Evolutionary conservation across 1,140 invertebrate species (phyloP).

Genomic region (Theocolax elegans): DNA sequence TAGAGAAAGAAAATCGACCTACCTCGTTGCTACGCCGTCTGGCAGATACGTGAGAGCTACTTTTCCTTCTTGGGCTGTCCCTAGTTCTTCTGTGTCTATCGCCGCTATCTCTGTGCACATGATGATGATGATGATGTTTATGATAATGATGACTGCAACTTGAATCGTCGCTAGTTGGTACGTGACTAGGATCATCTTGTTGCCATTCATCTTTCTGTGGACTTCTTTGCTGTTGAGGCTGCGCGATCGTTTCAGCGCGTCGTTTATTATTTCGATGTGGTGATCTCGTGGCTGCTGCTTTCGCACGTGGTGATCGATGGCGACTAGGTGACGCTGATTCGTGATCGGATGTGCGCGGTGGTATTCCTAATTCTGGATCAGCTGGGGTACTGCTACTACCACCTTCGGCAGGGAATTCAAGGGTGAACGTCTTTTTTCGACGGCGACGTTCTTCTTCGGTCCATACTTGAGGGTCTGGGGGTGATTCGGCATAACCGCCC

Average conservation of each 20-base stretch:
- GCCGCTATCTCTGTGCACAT: slow-evolving; percentile 53
- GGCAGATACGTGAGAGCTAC: slow-evolving; percentile 61
- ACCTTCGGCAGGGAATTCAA: slow-evolving; percentile 72
- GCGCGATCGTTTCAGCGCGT: neutral
- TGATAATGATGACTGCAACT: slow-evolving; percentile 70
- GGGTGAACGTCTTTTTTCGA: slow-evolving; percentile 75
- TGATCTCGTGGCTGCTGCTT: slow-evolving; percentile 39
- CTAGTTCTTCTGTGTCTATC: slow-evolving; percentile 71
- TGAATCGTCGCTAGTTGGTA: slow-evolving; percentile 76
- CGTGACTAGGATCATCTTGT: slow-evolving; percentile 66
- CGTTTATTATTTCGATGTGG: neutral
- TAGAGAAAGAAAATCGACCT: no score
- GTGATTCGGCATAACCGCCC: slow-evolving; percentile 82
- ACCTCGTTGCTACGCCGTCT: slow-evolving; percentile 63
- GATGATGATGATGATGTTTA: slow-evolving; percentile 60
- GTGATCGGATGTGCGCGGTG: neutral
- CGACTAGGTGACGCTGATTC: slow-evolving; percentile 55
- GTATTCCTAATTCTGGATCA: neutral
- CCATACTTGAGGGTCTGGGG: slow-evolving; percentile 75
- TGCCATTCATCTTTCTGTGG: slow-evolving; percentile 64
- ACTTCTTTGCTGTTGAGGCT: slow-evolving; percentile 47
- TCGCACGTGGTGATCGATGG: slow-evolving; percentile 61
- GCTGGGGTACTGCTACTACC: neutral
- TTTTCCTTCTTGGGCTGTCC: slow-evolving; percentile 76
- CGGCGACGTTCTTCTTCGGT: slow-evolving; percentile 74